Evolutionary conservation across 2,113 vertebrate genomes (phyloP).

Genomic region (Haemorhous mexicanus): DNA sequence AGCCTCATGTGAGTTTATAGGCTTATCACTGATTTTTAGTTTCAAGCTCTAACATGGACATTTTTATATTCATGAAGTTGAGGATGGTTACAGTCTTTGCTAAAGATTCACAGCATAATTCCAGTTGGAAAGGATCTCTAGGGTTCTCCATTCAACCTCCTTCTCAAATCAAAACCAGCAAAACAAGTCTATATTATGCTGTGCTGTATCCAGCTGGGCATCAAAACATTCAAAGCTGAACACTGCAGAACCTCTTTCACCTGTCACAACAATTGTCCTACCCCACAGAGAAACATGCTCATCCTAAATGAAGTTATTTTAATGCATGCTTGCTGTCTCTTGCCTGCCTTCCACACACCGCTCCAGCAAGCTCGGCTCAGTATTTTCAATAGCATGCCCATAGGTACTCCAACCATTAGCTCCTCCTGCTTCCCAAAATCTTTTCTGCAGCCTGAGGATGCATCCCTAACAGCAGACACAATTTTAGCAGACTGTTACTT

Average conservation of each 20-base stretch:
- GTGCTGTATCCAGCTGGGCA: background rate
- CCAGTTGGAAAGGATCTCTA: background rate
- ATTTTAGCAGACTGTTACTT: background rate
- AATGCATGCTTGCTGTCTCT: background rate
- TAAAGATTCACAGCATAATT: background rate
- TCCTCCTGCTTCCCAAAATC: background rate
- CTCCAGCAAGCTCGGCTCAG: background rate
- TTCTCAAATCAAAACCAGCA: background rate
- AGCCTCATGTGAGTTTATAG: background rate
- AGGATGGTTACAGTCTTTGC: background rate
- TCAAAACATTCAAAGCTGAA: background rate
- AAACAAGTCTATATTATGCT: background rate
- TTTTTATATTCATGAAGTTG: background rate
- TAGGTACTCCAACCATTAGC: background rate
- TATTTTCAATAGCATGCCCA: background rate
- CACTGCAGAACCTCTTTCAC: background rate
- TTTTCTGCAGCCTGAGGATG: background rate
- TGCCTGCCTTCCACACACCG: background rate
- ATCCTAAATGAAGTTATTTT: background rate
- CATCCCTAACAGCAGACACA: accelerated
- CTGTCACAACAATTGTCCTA: background rate
- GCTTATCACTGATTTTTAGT: background rate
- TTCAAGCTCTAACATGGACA: background rate
- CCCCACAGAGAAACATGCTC: accelerated
- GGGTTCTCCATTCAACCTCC: background rate